Evolutionary conservation across 2,888 invertebrate genomes (phyloP).

Genomic region (Enchytraeus crypticus): DNA sequence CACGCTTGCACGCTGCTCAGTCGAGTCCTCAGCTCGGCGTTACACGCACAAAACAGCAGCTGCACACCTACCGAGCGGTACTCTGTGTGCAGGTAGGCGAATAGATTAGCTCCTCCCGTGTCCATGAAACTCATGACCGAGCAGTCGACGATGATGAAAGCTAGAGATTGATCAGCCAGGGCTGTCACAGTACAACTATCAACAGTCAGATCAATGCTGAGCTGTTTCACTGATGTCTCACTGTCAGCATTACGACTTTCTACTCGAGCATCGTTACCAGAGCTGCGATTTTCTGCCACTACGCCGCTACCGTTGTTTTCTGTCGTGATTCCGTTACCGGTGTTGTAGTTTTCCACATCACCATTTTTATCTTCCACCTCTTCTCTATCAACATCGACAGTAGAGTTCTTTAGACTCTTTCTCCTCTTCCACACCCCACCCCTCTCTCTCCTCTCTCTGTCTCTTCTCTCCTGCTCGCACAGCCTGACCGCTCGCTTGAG

Average conservation of each 20-base stretch:
- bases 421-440: background rate
- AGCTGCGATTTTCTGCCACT: no score
- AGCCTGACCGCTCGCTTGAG: no score
- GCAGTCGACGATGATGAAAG: conserved; percentile 13
- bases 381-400: no score
- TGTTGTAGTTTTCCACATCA: no score
- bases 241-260: background rate
- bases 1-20: conserved; percentile 6
- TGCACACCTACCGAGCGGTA: conserved; percentile 6
- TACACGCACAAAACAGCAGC: conserved; percentile 3
- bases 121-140: conserved; percentile 11
- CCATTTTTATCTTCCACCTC: no score
- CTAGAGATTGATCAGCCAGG: background rate
- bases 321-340: no score
- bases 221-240: no score
- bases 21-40: background rate
- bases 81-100: conserved; percentile 7
- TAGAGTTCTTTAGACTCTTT: background rate
- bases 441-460: background rate
- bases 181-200: background rate
- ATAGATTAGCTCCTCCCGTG: conserved; percentile 4
- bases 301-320: no score
- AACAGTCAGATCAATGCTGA: background rate
- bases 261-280: no score
- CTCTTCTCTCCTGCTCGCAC: background rate